phyloP scores from a whole-genome alignment of 2,113 vertebrate genomes.

The Mus musculus region GRCm39 chr1:191982001-191982500 shows the following conservation, averaged over 20 bases:
- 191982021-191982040: conserved; percentile 53
- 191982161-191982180: not conserved
- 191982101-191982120: not conserved
- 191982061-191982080: conserved; percentile 8
- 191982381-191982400: not conserved
- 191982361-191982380: not conserved
- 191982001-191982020: conserved; percentile 20
- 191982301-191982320: not conserved
- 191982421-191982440: not conserved
- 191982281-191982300: not conserved
- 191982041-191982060: conserved; percentile 52
- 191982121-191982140: not conserved
- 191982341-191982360: not conserved
- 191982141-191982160: not conserved
- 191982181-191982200: not conserved
- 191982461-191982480: not conserved
- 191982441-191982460: not conserved
- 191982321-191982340: not conserved
- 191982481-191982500: not conserved
- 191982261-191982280: not conserved
- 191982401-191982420: not conserved
- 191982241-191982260: not conserved
- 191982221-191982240: not conserved
- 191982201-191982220: not conserved
- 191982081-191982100: conserved; percentile 50